Evolutionary conservation across 2,888 invertebrate species (phyloP).

Genomic region (Apantesis nais): DNA sequence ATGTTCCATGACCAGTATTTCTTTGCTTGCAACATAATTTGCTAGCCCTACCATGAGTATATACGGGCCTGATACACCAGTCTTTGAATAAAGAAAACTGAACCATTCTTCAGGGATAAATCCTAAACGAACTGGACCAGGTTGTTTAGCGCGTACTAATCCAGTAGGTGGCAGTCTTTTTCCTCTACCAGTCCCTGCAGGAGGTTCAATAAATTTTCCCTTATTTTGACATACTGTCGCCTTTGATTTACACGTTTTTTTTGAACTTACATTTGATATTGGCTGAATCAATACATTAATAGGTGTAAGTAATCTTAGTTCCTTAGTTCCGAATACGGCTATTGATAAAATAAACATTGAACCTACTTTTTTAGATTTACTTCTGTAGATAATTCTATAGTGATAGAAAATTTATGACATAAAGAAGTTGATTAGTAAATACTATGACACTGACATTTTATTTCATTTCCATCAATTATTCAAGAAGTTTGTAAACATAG

Average conservation of each 20-base stretch:
- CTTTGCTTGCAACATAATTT: constrained; percentile 96
- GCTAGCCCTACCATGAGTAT: constrained; percentile 90
- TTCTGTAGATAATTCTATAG: background rate
- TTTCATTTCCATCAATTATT: background rate
- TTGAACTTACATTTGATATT: constrained; percentile 26
- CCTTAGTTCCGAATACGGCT: constrained; percentile 26
- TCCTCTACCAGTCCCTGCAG: background rate
- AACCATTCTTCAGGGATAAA: constrained; percentile 87
- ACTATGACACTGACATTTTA: background rate
- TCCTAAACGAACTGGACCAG: constrained; percentile 85
- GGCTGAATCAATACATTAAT: constrained; percentile 39
- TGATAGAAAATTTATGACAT: background rate
- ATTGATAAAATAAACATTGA: constrained; percentile 47
- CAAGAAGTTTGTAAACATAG: background rate
- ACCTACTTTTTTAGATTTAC: too few species aligned
- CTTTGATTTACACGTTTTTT: constrained; percentile 16
- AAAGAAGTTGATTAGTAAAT: background rate
- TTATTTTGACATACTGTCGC: background rate
- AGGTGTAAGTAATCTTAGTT: constrained; percentile 35
- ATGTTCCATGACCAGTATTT: constrained; percentile 96
- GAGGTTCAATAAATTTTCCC: background rate
- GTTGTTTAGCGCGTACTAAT: constrained; percentile 52
- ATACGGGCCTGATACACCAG: constrained; percentile 95
- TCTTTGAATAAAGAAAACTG: constrained; percentile 95
- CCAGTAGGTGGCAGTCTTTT: background rate